Evolutionary conservation across 2,113 vertebrate genomes (phyloP).

Genomic region (Coracopsis vasa): DNA sequence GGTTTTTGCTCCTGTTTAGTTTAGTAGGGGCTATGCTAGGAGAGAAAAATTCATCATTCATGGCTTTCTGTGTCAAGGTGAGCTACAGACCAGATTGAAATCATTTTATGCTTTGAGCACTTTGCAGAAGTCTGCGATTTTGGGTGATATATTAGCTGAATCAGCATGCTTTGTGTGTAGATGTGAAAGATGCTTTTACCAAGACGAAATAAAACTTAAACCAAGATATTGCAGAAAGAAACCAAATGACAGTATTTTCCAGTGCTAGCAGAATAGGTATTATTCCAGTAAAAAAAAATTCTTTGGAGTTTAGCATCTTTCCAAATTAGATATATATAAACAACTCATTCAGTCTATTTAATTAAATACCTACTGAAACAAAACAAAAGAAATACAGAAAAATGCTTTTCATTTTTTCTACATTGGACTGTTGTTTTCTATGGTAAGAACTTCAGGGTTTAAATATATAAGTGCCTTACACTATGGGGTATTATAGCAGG

Average conservation of each 20-base stretch:
- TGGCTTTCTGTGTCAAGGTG: not conserved
- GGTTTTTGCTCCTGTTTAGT: not conserved
- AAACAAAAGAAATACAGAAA: not conserved
- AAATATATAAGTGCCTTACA: not conserved
- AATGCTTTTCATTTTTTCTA: not conserved
- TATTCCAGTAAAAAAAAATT: not conserved
- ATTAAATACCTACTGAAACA: not conserved
- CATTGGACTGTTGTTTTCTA: not conserved
- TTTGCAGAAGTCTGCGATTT: not conserved
- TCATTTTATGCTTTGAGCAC: not conserved
- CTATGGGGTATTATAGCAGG: not conserved
- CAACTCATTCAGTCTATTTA: not conserved
- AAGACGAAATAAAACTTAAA: not conserved
- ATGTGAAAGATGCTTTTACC: not conserved
- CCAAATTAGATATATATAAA: not conserved
- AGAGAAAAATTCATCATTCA: not conserved
- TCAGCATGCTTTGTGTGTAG: not conserved
- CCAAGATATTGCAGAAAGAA: not conserved
- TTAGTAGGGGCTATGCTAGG: accelerated
- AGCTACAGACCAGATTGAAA: not conserved
- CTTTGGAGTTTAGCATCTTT: not conserved
- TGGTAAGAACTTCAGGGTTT: not conserved
- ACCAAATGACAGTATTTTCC: not conserved
- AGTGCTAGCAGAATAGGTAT: not conserved
- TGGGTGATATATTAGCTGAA: not conserved